Evolutionary conservation across 2,113 vertebrate species (phyloP).

Genomic region (Tachycineta bicolor): DNA sequence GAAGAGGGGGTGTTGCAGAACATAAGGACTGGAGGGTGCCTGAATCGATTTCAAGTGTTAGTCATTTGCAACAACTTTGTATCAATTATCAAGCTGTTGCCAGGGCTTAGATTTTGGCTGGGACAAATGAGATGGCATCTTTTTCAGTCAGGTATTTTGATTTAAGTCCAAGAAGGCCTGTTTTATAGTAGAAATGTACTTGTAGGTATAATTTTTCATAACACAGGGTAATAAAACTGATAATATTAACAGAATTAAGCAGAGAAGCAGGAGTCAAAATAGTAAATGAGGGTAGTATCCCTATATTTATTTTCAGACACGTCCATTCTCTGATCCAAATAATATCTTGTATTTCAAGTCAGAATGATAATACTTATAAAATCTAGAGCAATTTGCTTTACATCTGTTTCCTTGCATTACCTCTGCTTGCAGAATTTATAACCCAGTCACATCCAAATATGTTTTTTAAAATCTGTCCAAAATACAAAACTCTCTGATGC

Average conservation of each 20-base stretch:
- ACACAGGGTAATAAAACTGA: not conserved
- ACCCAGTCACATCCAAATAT: not conserved
- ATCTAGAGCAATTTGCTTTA: not conserved
- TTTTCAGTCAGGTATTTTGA: not conserved
- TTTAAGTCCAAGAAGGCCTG: not conserved
- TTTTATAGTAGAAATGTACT: not conserved
- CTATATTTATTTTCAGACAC: not conserved
- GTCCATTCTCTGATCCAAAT: not conserved
- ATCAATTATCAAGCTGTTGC: not conserved
- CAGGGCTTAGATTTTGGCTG: not conserved
- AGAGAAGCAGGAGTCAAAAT: not conserved
- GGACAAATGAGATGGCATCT: not conserved
- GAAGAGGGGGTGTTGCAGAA: not conserved
- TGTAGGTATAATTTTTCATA: not conserved
- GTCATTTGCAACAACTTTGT: not conserved
- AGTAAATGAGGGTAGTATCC: not conserved
- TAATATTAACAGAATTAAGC: not conserved
- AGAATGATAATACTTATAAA: not conserved
- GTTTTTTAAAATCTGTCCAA: slow-evolving; percentile 17
- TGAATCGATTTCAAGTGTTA: not conserved
- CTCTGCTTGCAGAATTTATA: not conserved
- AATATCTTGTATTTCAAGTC: not conserved
- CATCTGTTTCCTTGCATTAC: not conserved
- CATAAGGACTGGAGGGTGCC: not conserved
- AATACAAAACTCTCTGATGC: slow-evolving; percentile 27